These are phyloP conservation scores for Crocidura indochinensis DNA, from an alignment of 2,797 vertebrate genomes.

Conservation along the genomic window DNA sequence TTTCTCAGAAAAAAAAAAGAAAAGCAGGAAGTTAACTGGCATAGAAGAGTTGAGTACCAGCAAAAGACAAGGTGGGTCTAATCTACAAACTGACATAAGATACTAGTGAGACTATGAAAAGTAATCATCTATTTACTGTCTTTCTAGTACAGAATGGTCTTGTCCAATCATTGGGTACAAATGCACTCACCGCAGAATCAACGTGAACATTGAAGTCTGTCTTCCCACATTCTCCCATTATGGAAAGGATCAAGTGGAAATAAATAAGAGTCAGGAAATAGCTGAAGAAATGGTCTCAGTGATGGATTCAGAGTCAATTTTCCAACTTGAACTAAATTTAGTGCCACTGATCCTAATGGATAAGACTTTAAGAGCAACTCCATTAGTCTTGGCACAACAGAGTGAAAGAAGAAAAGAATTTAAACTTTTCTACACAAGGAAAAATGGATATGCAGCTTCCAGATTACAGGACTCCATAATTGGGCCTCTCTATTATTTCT, in stretches of 20 bases:
- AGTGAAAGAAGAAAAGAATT: slow-evolving; percentile 51
- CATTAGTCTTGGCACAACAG: slow-evolving; percentile 19
- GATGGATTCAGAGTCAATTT: slow-evolving; percentile 35
- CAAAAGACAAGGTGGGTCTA: not conserved
- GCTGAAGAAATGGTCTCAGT: not conserved
- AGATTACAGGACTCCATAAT: not conserved
- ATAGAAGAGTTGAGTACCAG: not conserved
- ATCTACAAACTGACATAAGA: not conserved
- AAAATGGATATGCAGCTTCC: slow-evolving; percentile 24
- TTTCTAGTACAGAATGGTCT: not conserved
- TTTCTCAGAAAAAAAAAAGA: not conserved
- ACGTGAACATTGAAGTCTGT: not conserved
- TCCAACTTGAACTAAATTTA: slow-evolving; percentile 32
- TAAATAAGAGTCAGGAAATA: not conserved
- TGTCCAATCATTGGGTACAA: not conserved
- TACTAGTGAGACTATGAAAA: not conserved
- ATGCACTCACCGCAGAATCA: not conserved
- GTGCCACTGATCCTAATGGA: not conserved
- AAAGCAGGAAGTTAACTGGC: slow-evolving; percentile 8
- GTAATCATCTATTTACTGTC: not conserved
- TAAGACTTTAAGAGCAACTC: slow-evolving; percentile 36
- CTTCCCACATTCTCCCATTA: not conserved
- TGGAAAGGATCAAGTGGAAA: not conserved
- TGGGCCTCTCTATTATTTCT: slow-evolving; percentile 26
- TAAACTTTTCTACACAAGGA: not conserved